A percentile compares a stretch with the other conserved stretches of the same genome.
These are phyloP conservation scores for Aegotheles bennettii DNA, from an alignment of 2,113 vertebrate genomes.

Conservation along the genomic window DNA sequence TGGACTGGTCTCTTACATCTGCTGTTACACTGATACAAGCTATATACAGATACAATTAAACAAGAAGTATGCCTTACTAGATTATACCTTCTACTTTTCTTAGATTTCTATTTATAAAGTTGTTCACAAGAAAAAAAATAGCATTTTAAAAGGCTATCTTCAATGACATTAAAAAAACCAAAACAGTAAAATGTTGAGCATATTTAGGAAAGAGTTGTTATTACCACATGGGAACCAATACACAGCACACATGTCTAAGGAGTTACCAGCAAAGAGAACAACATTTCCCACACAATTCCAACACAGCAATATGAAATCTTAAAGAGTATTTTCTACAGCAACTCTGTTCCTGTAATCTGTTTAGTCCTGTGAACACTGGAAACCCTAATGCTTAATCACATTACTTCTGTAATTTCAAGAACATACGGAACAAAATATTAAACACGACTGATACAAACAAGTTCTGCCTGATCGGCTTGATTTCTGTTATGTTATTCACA, in stretches of 20 bases:
- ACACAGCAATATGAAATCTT: not conserved
- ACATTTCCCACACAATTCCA: not conserved
- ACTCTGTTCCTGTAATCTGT: not conserved
- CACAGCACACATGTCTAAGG: fast-evolving
- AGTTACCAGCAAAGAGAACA: not conserved
- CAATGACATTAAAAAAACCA: not conserved
- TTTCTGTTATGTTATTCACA: not conserved
- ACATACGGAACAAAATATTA: not conserved
- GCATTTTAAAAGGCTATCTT: not conserved
- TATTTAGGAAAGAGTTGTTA: not conserved
- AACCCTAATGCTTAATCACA: not conserved
- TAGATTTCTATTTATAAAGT: not conserved
- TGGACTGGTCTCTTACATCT: not conserved
- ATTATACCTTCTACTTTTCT: not conserved
- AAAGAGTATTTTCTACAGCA: not conserved
- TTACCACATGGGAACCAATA: not conserved
- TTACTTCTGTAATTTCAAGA: not conserved
- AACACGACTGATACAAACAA: not conserved
- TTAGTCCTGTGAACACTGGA: not conserved
- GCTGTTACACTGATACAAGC: not conserved
- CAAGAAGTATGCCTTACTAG: not conserved
- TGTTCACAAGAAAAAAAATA: not conserved
- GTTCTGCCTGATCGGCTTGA: not conserved
- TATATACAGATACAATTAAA: not conserved
- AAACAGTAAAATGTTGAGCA: not conserved